Conservation (phyloP, 2,113 vertebrate species). For the Actinemys pallida region DNA sequence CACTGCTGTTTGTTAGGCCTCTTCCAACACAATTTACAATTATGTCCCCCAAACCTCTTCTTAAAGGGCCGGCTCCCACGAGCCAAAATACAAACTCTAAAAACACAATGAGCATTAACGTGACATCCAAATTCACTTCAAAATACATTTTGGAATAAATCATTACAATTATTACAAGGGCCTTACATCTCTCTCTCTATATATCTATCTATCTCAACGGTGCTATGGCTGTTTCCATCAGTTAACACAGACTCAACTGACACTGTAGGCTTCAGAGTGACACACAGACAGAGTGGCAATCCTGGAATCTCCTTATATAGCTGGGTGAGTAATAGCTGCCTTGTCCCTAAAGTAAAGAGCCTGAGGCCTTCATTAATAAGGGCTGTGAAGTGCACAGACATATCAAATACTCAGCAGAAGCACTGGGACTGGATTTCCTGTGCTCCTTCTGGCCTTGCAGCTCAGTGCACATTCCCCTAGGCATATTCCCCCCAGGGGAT, state of each 20-base stretch:
- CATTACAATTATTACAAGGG: not conserved
- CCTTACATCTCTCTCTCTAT: not conserved
- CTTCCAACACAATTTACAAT: not conserved
- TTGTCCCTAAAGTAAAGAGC: not conserved
- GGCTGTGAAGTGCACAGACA: not conserved
- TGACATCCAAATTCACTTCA: accelerated
- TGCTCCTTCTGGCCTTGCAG: not conserved
- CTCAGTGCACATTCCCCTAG: not conserved
- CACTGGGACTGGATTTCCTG: not conserved
- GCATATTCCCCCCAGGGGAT: not conserved
- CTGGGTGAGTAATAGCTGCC: not conserved
- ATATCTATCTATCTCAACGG: not conserved
- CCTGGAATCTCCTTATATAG: not conserved
- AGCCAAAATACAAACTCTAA: not conserved
- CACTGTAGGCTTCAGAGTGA: not conserved
- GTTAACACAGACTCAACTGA: not conserved
- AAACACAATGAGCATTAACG: not conserved
- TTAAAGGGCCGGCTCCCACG: not conserved
- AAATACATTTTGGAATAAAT: not conserved
- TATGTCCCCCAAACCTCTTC: not conserved
- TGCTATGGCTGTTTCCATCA: not conserved
- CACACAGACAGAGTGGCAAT: not conserved
- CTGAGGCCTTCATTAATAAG: not conserved
- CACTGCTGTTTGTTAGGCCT: not conserved
- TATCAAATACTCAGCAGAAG: not conserved